These are phyloP conservation scores for Drosophila putrida DNA, from an alignment of 2,888 invertebrate genomes.

Conservation along the genomic window DNA sequence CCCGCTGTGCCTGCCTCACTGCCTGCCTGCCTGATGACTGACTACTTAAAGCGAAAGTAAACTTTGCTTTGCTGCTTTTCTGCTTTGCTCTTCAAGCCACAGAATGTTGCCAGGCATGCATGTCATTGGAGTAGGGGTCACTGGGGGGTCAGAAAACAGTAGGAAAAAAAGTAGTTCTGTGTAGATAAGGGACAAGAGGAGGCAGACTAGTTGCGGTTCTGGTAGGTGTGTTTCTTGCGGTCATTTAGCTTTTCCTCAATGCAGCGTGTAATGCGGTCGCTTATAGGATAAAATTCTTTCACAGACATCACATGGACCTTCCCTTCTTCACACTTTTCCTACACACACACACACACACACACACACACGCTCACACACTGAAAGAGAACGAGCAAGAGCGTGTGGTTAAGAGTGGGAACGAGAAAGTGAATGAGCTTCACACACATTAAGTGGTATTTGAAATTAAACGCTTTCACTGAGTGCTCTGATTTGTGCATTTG, in stretches of 20 bases:
- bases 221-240: conserved; percentile 72
- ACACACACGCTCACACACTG: conserved; percentile 6
- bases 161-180: not conserved
- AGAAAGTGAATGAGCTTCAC: not conserved
- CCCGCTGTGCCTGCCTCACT: conserved; percentile 8
- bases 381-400: not conserved
- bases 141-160: not conserved
- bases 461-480: conserved; percentile 25
- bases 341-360: conserved; percentile 6
- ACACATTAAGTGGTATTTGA: conserved; percentile 25
- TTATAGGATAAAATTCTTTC: conserved; percentile 63
- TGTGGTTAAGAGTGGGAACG: not conserved
- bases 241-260: conserved; percentile 75
- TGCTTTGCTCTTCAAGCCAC: conserved; percentile 46
- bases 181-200: not conserved
- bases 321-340: not conserved
- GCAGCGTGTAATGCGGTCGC: conserved; percentile 74
- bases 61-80: conserved; percentile 67
- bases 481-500: conserved; percentile 33
- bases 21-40: conserved; percentile 39
- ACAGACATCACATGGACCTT: not conserved
- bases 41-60: conserved; percentile 78
- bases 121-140: conserved; percentile 8
- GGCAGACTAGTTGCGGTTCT: conserved; percentile 30
- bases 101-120: conserved; percentile 42